Evolutionary conservation across 1,140 invertebrate genomes (phyloP).

Genomic region (Ceratoteleas bidentatus): DNA sequence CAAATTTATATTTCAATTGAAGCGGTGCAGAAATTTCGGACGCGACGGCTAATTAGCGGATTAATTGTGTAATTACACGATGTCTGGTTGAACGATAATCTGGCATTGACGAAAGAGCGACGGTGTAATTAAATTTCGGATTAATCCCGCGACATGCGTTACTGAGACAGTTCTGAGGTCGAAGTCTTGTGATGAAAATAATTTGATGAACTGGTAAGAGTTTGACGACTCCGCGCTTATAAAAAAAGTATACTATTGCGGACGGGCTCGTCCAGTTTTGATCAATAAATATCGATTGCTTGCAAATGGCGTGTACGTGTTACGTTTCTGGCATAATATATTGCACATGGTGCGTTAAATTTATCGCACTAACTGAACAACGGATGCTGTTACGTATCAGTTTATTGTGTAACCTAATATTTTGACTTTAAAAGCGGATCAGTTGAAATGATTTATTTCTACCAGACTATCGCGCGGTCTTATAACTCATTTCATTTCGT

Average conservation of each 20-base stretch:
- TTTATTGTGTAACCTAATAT: constrained; percentile 8
- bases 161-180: neutral
- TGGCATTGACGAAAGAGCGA: neutral
- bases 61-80: constrained; percentile 15
- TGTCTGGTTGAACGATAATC: constrained; percentile 9
- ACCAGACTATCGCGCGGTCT: too few species aligned
- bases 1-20: constrained; percentile 40
- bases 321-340: constrained; percentile 15
- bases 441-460: too few species aligned
- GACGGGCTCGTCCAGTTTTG: constrained; percentile 22
- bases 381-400: constrained; percentile 14
- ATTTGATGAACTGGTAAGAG: neutral
- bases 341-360: constrained; percentile 7
- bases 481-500: too few species aligned
- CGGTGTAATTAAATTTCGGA: constrained; percentile 14
- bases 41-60: constrained; percentile 17
- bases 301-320: constrained; percentile 14
- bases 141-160: constrained; percentile 9
- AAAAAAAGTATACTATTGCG: constrained; percentile 10
- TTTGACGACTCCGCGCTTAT: constrained; percentile 11
- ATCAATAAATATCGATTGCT: constrained; percentile 56
- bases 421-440: too few species aligned
- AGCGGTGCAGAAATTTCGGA: constrained; percentile 6
- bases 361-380: constrained; percentile 4
- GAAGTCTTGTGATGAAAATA: constrained; percentile 3